Conservation (phyloP, 2,888 invertebrate species). For the Nymphalis urticae region DNA sequence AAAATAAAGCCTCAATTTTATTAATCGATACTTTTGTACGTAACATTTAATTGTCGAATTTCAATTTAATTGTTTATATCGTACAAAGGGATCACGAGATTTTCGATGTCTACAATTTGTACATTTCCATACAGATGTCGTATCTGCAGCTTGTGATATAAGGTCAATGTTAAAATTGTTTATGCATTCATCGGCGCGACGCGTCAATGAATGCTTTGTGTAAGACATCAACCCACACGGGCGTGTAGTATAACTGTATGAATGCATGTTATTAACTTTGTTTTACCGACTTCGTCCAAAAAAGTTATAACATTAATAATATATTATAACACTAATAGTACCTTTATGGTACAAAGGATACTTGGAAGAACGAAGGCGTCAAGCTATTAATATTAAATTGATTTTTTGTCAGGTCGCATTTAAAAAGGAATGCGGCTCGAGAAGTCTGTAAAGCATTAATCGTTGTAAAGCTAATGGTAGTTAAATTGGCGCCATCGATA, state of each 20-base stretch:
- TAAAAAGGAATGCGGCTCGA: slow-evolving; percentile 21
- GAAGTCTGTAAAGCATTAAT: slow-evolving; percentile 32
- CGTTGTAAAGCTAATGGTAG: slow-evolving; percentile 40
- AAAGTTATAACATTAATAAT: no score
- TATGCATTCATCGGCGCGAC: slow-evolving; percentile 22
- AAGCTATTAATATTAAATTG: slow-evolving; percentile 19
- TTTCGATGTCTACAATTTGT: background rate
- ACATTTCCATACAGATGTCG: background rate
- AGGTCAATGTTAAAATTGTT: slow-evolving; percentile 28
- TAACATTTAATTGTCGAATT: background rate
- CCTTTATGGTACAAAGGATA: background rate
- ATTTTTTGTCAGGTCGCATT: slow-evolving; percentile 21
- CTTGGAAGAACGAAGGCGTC: slow-evolving; percentile 17
- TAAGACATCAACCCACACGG: background rate
- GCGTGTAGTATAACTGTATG: background rate
- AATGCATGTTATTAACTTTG: background rate
- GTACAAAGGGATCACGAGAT: background rate
- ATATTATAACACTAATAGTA: background rate
- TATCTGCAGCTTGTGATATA: slow-evolving; percentile 6
- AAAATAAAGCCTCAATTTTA: slow-evolving; percentile 25
- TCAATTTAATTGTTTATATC: background rate
- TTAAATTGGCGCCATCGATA: slow-evolving; percentile 56
- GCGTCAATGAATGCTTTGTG: slow-evolving; percentile 16
- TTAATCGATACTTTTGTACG: slow-evolving; percentile 3
- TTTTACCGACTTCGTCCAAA: background rate